A percentile compares a stretch with the other conserved stretches of the same genome.
These are phyloP conservation scores for Brenthis ino DNA, from an alignment of 2,888 invertebrate species.

Conservation along the genomic window DNA sequence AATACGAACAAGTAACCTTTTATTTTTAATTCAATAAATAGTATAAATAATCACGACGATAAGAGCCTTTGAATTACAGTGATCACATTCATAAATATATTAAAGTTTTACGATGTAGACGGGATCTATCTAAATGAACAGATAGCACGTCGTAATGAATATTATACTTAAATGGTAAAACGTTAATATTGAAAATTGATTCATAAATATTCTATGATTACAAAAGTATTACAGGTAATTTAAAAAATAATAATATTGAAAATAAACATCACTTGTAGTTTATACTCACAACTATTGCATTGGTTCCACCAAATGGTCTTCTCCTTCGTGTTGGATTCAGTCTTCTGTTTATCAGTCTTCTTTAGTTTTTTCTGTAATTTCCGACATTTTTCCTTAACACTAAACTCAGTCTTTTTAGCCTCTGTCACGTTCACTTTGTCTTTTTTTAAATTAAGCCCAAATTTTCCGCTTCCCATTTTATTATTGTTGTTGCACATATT, in stretches of 20 bases:
- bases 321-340: constrained; percentile 66
- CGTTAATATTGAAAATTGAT: too few species aligned
- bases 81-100: not conserved
- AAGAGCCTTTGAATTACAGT: not conserved
- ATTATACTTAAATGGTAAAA: not conserved
- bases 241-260: not conserved
- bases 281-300: constrained; percentile 74
- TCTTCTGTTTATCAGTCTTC: constrained; percentile 79
- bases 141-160: not conserved
- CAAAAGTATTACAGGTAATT: too few species aligned
- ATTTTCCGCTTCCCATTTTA: constrained; percentile 78
- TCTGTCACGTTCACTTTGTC: constrained; percentile 67
- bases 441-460: constrained; percentile 68
- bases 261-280: not conserved
- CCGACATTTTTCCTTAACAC: constrained; percentile 75
- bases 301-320: constrained; percentile 81
- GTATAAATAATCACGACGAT: constrained; percentile 1
- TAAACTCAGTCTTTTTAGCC: constrained; percentile 70
- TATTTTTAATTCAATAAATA: constrained; percentile 31
- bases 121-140: not conserved
- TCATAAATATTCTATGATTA: too few species aligned
- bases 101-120: not conserved
- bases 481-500: constrained; percentile 51
- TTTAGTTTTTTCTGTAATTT: constrained; percentile 77
- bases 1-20: constrained; percentile 47